These are phyloP conservation scores for Dynastes hyllus DNA, from an alignment of 2,888 invertebrate species.

Conservation along the genomic window DNA sequence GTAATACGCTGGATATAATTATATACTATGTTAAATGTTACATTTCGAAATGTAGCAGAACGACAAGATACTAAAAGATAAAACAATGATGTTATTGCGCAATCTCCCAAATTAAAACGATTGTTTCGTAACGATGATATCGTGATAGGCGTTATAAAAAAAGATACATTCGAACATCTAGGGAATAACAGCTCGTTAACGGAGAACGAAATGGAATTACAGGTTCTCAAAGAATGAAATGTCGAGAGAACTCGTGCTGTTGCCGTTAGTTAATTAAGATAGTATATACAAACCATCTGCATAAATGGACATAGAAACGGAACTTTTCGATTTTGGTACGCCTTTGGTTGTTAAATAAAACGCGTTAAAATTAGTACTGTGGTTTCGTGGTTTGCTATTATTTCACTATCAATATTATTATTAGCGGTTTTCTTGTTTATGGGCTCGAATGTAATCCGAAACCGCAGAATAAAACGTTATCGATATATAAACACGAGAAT, in stretches of 20 bases:
- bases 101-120: too few relatives aligned
- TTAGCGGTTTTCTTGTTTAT: not conserved
- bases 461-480: not conserved
- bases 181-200: not conserved
- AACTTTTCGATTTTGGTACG: too few relatives aligned
- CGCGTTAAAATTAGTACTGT: not conserved
- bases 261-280: slow-evolving; percentile 25
- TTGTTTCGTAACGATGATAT: too few relatives aligned
- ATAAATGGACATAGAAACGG: not conserved
- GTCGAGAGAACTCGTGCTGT: not conserved
- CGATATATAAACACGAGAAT: not conserved
- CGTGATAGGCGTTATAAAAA: not conserved
- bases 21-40: too few relatives aligned
- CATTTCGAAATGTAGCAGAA: too few relatives aligned
- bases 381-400: not conserved
- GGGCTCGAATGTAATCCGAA: not conserved
- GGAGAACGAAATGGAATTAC: not conserved
- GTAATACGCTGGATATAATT: too few relatives aligned
- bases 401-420: not conserved
- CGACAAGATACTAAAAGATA: not conserved
- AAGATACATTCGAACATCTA: not conserved
- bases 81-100: not conserved
- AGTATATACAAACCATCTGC: not conserved
- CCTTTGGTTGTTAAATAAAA: too few relatives aligned
- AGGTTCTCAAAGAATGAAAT: not conserved